Conservation (phyloP, 2,888 invertebrate species). For the Pomacea canaliculata region DNA sequence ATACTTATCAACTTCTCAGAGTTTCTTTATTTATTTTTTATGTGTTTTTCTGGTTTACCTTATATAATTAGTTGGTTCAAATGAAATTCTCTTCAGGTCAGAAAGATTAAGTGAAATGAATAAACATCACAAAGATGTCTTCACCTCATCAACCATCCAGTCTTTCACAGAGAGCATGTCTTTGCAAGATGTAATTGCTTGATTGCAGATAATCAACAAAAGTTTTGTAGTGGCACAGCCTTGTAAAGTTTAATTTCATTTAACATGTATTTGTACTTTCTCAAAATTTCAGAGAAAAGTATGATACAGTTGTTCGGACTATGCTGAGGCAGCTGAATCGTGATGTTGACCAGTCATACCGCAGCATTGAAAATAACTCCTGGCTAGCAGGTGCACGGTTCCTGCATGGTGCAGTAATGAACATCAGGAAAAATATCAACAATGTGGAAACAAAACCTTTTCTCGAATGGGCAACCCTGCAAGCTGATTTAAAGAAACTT, state of each 20-base stretch:
- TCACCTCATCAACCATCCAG: no score
- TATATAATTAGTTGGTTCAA: no score
- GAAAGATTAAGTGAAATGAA: no score
- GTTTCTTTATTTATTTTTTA: no score
- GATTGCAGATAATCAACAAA: no score
- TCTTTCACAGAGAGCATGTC: no score
- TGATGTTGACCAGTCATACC: conserved; percentile 59
- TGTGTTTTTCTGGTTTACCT: no score
- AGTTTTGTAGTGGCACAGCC: conserved; percentile 11
- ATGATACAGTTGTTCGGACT: conserved; percentile 54
- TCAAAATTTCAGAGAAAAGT: conserved; percentile 52
- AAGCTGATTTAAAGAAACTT: conserved; percentile 57
- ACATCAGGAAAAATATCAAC: conserved; percentile 42
- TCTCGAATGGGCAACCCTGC: conserved; percentile 64
- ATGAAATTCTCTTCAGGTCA: no score
- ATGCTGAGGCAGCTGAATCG: conserved; percentile 55
- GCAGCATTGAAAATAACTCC: conserved; percentile 55
- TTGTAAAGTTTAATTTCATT: no score
- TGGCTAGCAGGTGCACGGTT: conserved; percentile 64
- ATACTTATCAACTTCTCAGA: no score
- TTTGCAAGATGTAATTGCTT: no score
- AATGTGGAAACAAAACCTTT: conserved; percentile 55
- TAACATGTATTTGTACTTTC: neutral
- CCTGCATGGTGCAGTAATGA: conserved; percentile 52
- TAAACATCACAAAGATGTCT: no score